A percentile compares a stretch with the other conserved stretches of the same genome.
These are phyloP conservation scores for Fukomys damarensis DNA, from an alignment of 2,113 vertebrate genomes.

Conservation along the genomic window DNA sequence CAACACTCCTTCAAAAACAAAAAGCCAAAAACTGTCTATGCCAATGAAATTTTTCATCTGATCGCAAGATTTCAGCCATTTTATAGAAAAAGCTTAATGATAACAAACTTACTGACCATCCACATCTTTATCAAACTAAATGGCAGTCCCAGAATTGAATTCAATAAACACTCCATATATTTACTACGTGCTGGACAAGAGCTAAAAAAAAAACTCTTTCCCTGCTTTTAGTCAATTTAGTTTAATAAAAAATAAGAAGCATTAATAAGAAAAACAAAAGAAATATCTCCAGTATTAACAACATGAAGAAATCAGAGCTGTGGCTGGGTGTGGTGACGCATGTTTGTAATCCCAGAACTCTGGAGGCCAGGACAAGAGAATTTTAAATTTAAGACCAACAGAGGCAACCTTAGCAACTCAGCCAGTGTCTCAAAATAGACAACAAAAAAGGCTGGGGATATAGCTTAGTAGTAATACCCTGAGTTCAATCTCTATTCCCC, in stretches of 20 bases:
- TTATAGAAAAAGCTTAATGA: not conserved
- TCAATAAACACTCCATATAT: not conserved
- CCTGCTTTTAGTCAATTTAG: not conserved
- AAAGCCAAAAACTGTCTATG: not conserved
- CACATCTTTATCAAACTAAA: constrained; percentile 11
- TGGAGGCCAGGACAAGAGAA: not conserved
- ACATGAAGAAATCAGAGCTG: not conserved
- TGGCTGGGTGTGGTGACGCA: not conserved
- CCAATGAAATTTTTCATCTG: constrained; percentile 2
- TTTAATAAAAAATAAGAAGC: constrained; percentile 8
- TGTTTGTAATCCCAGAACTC: not conserved
- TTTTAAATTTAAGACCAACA: not conserved
- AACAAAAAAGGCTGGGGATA: not conserved
- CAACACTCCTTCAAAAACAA: not conserved
- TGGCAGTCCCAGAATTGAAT: not conserved
- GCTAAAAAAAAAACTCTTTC: not conserved
- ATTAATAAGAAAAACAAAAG: constrained; percentile 1
- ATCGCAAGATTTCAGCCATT: not conserved
- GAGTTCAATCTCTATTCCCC: not conserved
- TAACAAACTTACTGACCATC: not conserved
- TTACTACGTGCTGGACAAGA: not conserved
- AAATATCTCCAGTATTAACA: not conserved
- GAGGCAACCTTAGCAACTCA: not conserved
- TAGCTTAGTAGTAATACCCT: not conserved
- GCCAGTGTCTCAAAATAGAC: not conserved